These are phyloP conservation scores for Tupaia tana DNA, from an alignment of 2,113 vertebrate genomes.

Conservation along the genomic window DNA sequence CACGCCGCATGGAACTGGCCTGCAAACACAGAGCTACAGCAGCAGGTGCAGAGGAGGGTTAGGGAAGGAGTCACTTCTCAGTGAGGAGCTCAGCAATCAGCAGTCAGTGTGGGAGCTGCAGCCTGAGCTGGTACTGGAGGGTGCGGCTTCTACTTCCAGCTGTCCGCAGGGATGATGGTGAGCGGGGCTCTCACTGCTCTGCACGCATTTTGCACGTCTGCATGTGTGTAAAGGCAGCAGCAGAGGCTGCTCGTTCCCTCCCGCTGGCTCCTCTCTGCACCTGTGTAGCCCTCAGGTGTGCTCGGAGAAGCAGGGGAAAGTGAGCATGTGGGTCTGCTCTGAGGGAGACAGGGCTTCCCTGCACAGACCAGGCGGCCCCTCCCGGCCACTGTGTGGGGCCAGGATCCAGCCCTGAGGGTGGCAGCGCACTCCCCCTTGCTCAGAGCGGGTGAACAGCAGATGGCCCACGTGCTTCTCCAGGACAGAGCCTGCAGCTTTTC, in stretches of 20 bases:
- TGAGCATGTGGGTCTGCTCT: background rate
- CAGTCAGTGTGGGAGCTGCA: background rate
- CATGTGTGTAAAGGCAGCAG: background rate
- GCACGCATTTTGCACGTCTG: background rate
- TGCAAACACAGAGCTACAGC: background rate
- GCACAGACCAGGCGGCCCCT: background rate
- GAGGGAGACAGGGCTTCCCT: background rate
- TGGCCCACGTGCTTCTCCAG: background rate
- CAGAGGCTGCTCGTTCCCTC: background rate
- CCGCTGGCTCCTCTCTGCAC: background rate
- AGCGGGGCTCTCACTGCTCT: background rate
- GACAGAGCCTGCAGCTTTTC: background rate
- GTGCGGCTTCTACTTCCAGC: background rate
- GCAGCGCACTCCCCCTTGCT: background rate
- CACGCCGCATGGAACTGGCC: background rate
- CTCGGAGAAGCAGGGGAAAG: background rate
- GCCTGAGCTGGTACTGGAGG: background rate
- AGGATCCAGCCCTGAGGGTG: background rate
- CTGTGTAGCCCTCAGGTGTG: background rate
- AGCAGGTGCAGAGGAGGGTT: too few species aligned
- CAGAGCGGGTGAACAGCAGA: conserved; percentile 37
- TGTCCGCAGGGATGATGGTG: too few species aligned
- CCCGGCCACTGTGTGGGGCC: background rate
- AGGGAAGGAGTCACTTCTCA: background rate
- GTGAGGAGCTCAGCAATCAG: background rate